Conservation (phyloP, 2,888 invertebrate genomes). For the Eucriotettix oculatus region DNA sequence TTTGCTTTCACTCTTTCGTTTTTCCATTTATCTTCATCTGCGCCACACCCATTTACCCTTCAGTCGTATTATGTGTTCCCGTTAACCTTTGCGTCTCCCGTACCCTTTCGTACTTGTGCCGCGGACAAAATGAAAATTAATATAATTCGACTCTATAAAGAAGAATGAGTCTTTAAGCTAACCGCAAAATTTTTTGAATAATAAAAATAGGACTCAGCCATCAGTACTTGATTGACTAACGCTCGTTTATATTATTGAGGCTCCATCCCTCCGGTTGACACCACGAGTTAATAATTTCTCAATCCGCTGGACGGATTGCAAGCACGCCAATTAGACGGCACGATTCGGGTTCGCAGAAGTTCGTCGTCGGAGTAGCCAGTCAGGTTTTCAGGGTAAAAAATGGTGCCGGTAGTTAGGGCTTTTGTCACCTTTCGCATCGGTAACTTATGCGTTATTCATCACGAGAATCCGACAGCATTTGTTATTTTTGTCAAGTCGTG, state of each 20-base stretch:
- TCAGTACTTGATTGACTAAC: too few relatives aligned
- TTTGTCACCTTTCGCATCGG: neutral
- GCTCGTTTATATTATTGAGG: too few relatives aligned
- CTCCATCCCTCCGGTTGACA: too few relatives aligned
- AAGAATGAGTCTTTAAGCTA: too few relatives aligned
- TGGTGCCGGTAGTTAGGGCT: neutral
- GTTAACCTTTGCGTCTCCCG: neutral
- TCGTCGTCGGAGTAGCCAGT: neutral
- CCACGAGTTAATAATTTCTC: too few relatives aligned
- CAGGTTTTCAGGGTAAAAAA: neutral
- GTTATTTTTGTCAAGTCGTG: constrained; percentile 1
- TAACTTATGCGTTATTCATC: constrained; percentile 6
- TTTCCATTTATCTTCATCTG: constrained; percentile 3
- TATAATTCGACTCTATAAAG: too few relatives aligned
- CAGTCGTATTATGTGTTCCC: neutral
- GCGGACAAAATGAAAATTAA: too few relatives aligned
- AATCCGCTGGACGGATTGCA: too few relatives aligned
- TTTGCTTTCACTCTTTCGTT: constrained; percentile 5
- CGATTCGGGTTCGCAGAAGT: neutral
- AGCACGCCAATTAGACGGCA: neutral
- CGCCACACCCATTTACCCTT: neutral
- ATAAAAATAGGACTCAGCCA: too few relatives aligned
- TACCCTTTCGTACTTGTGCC: too few relatives aligned
- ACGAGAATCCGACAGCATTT: neutral
- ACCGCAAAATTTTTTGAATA: too few relatives aligned